Conservation (phyloP, 2,797 vertebrate genomes). For the Vespertilio murinus region DNA sequence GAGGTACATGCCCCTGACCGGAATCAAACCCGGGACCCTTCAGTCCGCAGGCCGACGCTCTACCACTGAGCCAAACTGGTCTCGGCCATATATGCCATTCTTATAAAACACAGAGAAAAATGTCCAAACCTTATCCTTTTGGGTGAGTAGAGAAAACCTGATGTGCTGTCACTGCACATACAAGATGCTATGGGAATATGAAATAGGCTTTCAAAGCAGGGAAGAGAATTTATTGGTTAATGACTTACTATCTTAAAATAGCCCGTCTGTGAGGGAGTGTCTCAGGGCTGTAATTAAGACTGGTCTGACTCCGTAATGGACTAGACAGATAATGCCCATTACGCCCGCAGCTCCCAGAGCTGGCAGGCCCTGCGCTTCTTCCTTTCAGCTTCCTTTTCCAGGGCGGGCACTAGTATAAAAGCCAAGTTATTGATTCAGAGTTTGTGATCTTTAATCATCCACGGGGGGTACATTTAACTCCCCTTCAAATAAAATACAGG, state of each 20-base stretch:
- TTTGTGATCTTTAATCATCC: background rate
- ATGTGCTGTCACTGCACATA: conserved; percentile 15
- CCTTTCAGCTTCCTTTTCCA: background rate
- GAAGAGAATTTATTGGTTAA: conserved; percentile 9
- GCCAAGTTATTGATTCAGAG: background rate
- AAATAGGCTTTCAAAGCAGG: conserved; percentile 30
- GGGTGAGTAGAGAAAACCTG: conserved; percentile 31
- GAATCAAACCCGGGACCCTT: too few relatives aligned
- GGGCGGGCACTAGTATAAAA: background rate
- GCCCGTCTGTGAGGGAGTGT: background rate
- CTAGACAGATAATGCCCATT: background rate
- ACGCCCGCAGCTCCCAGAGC: background rate
- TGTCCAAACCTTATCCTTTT: background rate
- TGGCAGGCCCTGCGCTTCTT: background rate
- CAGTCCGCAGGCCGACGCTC: too few relatives aligned
- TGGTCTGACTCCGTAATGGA: background rate
- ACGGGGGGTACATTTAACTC: background rate
- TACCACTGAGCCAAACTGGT: too few relatives aligned
- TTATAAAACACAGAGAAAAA: conserved; percentile 46
- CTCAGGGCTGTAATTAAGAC: conserved; percentile 20
- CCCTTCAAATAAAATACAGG: background rate
- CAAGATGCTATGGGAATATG: conserved; percentile 28
- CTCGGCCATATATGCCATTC: background rate
- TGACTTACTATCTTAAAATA: conserved; percentile 19
- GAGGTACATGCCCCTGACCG: too few relatives aligned